These are phyloP conservation scores for Drosophila mimetica DNA, from an alignment of 2,888 invertebrate genomes.

Conservation along the genomic window DNA sequence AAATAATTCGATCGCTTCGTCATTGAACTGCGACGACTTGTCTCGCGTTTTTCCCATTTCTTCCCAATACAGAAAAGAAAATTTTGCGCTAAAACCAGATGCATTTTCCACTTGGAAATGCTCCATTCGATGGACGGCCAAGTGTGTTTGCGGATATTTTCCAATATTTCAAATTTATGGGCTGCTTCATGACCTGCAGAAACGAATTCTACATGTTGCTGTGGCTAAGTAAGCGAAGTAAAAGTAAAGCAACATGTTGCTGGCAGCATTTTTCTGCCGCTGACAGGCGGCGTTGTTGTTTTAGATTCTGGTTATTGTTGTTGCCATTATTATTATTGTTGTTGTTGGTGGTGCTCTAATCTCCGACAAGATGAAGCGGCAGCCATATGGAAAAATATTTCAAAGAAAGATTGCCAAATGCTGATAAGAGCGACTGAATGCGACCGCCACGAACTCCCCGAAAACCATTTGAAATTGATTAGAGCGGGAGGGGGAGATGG, in stretches of 20 bases:
- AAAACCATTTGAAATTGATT: conserved; percentile 77
- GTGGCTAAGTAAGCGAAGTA: no score
- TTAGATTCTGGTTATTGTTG: not conserved
- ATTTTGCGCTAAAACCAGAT: conserved; percentile 26
- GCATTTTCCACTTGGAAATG: conserved; percentile 48
- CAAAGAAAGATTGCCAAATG: conserved; percentile 74
- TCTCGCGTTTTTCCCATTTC: not conserved
- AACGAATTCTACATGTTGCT: conserved; percentile 57
- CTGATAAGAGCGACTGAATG: conserved; percentile 66
- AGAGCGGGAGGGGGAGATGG: conserved; percentile 43
- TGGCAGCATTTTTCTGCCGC: conserved; percentile 44
- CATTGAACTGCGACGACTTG: conserved; percentile 29
- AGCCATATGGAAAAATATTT: conserved; percentile 77
- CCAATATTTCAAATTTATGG: conserved; percentile 63
- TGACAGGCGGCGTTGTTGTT: conserved; percentile 50
- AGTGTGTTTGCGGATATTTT: conserved; percentile 26
- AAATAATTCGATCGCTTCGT: conserved; percentile 26
- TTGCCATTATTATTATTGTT: conserved; percentile 14
- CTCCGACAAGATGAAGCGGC: conserved; percentile 60
- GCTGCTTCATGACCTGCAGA: conserved; percentile 74
- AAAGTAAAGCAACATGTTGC: conserved; percentile 48
- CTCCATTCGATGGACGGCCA: not conserved
- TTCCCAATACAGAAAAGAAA: conserved; percentile 33
- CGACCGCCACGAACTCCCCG: conserved; percentile 55
- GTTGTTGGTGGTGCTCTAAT: conserved; percentile 42